Evolutionary conservation across 2,113 vertebrate species (phyloP), one percentile per base, ranked within the genome.

Genomic region (Cyprinus carpio): DNA sequence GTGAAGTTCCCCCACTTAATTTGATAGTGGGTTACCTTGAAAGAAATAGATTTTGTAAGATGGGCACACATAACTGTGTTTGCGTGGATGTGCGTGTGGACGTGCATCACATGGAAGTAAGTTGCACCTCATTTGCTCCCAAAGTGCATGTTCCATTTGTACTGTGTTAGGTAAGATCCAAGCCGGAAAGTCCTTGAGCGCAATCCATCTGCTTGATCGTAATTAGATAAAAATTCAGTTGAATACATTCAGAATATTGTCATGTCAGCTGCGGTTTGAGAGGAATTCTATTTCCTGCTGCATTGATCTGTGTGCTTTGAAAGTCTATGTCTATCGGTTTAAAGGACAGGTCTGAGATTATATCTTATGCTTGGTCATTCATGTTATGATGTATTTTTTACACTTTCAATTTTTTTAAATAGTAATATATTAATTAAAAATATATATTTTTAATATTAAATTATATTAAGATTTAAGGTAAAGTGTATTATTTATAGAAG

Each of bases 221-320:
- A 54, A 82, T 72, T 20, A 82, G 65, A 82, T 82, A 23, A 37
- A 56, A 25, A 18, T 54, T 31, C 43, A 16, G 80, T 51, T 18
- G n/a, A 71, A 69, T 82, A 69, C 16, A 31, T 82, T 82, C 13
- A 69, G 40, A 49, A 7, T 25, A 54, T n/a, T 25, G 46, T 72
- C 29, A 16, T 56, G 49, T 72, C 81, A 54, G 65, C 46, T 25
- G 81, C 13, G 2, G 81, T 56, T 82, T 25, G 20, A 71, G 11
- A 27, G 31, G 10, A 82, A 25, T 72, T 71, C 6, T 9, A 25
- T 72, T 82, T 72, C 43, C 81, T 49, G 46, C 46, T 67, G 64
- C 81, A 71, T 56, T 56, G 81, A 82, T 72, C 81, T 56, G 13
- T 67, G n/a, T 12, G 40, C 79, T 81, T 7, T 67, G 25, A 62